Evolutionary conservation across 2,888 invertebrate species (phyloP), one percentile per base, ranked within the genome.

Genomic region (Nemotelus nigrinus): DNA sequence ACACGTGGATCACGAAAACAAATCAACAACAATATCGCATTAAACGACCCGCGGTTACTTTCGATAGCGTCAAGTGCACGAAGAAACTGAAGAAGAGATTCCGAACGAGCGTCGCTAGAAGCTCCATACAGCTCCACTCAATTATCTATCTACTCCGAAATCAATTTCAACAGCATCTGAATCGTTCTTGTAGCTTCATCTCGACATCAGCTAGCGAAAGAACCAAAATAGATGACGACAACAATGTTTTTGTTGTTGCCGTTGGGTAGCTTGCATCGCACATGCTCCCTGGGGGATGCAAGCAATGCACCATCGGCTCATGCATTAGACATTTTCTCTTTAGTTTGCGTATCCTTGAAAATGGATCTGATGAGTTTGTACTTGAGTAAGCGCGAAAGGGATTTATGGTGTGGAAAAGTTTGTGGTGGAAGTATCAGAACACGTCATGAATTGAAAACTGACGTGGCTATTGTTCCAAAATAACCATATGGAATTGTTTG

Each of bases 1-100:
- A 3, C 63, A 63, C 63, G 63, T 63, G 63, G 63, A 63, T 39
- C 63, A 63, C 3, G 39, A 63, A 63, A 63, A 63, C 63, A 63
- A 63, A 25, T 43, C 41, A 25, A 50, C 25, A 1, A 25, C 25
- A 25, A 25, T 25, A 25, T 25, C 25, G 25, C 25, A 25, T 25
- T 25, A 25, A 25, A 25, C 25, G 25, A 25, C 25, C 25, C 25
- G 25, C 1, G 25, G 25, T 25, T 25, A 25, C 25, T 25, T 25
- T 25, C 25, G 25, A 1, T 25, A 25, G 25, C 25, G 25, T 25
- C 25, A 25, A 25, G 25, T 25, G 25, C 25, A 25, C 25, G 25
- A 25, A 25, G 5, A 8, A 5, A 5, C 8, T 50, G 50, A 50
- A 25, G 1, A 25, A 25, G 63, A 65, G 65, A 44, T 44, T 25